A percentile compares a stretch with the other conserved stretches of the same genome.
phyloP scores from a whole-genome alignment of 2,888 invertebrate species.

The Deladenus siricidicola region DNA sequence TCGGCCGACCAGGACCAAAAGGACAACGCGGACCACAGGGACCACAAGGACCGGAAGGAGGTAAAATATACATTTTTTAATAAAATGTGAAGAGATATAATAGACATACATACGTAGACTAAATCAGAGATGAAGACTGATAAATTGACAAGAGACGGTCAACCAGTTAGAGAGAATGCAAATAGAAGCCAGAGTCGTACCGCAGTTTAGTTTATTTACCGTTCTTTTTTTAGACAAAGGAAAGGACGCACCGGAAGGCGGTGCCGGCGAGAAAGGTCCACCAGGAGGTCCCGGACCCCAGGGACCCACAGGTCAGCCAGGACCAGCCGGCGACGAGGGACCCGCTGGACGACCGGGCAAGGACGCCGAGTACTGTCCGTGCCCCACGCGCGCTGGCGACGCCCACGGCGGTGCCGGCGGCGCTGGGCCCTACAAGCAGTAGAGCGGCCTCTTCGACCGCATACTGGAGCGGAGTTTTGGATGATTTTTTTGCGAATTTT shows the following conservation, averaged over 20 bases:
- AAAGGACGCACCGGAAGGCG: conserved; percentile 44
- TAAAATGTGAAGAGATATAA: too few relatives aligned
- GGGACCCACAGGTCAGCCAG: conserved; percentile 42
- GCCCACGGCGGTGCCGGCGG: conserved; percentile 8
- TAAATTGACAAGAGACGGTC: too few relatives aligned
- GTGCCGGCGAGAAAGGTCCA: conserved; percentile 44
- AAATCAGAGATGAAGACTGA: too few relatives aligned
- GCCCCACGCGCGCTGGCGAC: conserved; percentile 23
- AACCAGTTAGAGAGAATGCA: too few relatives aligned
- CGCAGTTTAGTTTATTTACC: background rate
- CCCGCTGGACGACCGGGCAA: conserved; percentile 25
- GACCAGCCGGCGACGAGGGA: conserved; percentile 22
- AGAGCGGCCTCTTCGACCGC: too few relatives aligned
- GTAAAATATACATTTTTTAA: too few relatives aligned
- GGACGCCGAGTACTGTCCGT: conserved; percentile 45
- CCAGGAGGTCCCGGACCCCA: conserved; percentile 43
- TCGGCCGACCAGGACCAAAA: conserved; percentile 46
- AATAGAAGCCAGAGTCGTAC: too few relatives aligned
- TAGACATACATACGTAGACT: too few relatives aligned
- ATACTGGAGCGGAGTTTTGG: too few relatives aligned
- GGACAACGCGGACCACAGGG: conserved; percentile 46
- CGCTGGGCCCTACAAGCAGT: background rate
- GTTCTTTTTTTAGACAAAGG: conserved; percentile 24
- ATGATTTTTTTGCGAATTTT: too few relatives aligned
- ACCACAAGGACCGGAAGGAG: conserved; percentile 36